Evolutionary conservation across 2,113 vertebrate species (phyloP).

Genomic region (Gadus macrocephalus): DNA sequence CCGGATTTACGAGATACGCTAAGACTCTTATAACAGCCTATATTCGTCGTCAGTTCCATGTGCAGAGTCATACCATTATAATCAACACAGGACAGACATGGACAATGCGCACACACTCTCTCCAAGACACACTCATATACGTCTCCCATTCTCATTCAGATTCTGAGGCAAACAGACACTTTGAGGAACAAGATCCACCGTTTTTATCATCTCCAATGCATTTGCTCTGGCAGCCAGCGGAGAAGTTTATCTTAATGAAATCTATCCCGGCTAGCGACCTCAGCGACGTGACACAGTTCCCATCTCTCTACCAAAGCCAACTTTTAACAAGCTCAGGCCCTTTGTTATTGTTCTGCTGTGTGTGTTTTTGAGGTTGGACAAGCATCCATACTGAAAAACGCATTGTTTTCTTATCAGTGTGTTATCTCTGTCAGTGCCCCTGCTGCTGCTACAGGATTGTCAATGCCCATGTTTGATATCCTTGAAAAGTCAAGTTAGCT

Average conservation of each 20-base stretch:
- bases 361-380: conserved; percentile 2
- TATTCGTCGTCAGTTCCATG: no score
- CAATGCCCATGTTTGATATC: no score
- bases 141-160: conserved; percentile 59
- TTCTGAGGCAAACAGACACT: conserved; percentile 44
- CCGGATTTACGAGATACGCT: no score
- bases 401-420: no score
- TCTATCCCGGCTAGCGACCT: conserved; percentile 60
- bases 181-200: conserved; percentile 49
- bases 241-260: conserved; percentile 69
- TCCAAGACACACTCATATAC: conserved; percentile 12
- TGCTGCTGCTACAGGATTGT: no score
- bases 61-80: no score
- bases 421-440: no score
- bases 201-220: conserved; percentile 61
- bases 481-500: no score
- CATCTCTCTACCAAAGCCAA: conserved; percentile 35
- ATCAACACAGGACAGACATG: conserved; percentile 7
- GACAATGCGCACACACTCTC: conserved; percentile 4
- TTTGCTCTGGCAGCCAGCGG: conserved; percentile 50
- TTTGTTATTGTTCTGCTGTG: conserved; percentile 19
- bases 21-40: no score
- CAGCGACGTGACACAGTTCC: conserved; percentile 45
- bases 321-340: conserved; percentile 9
- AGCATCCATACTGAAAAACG: no score